Evolutionary conservation across 1,140 invertebrate species (phyloP).

Genomic region (Lepidurus packardi): DNA sequence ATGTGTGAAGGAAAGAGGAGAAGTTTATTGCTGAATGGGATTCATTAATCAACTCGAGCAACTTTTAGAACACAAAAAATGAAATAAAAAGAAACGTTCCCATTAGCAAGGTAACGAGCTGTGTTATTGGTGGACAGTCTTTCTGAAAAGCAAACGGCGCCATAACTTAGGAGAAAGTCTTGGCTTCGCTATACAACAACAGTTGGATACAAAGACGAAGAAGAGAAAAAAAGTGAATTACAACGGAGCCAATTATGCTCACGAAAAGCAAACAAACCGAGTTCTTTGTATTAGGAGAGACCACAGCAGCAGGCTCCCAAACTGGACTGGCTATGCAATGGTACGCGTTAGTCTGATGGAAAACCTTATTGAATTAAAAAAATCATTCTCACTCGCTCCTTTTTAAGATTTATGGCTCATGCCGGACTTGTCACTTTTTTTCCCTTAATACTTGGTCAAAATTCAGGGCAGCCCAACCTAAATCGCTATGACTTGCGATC

Average conservation of each 20-base stretch:
- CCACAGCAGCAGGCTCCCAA: neutral
- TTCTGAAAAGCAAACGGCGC: neutral
- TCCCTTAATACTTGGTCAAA: neutral
- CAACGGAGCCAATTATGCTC: neutral
- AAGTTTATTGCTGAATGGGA: neutral
- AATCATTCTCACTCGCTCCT: neutral
- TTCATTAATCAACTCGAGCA: constrained; percentile 1
- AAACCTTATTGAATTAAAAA: neutral
- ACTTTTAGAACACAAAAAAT: neutral
- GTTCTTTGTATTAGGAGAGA: neutral
- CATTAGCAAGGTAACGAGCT: constrained; percentile 14
- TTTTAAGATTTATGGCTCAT: too few species aligned
- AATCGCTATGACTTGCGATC: neutral
- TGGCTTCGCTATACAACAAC: neutral
- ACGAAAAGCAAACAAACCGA: neutral
- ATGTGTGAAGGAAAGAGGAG: neutral
- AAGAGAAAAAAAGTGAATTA: neutral
- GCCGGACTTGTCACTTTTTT: too few species aligned
- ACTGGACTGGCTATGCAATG: neutral
- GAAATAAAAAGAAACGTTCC: neutral
- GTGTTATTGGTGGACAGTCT: constrained; percentile 7
- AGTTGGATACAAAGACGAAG: neutral
- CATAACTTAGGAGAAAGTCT: neutral
- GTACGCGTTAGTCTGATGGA: neutral
- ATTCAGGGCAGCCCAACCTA: neutral